Evolutionary conservation across 2,888 invertebrate species (phyloP).

Genomic region (Meloe dianella): DNA sequence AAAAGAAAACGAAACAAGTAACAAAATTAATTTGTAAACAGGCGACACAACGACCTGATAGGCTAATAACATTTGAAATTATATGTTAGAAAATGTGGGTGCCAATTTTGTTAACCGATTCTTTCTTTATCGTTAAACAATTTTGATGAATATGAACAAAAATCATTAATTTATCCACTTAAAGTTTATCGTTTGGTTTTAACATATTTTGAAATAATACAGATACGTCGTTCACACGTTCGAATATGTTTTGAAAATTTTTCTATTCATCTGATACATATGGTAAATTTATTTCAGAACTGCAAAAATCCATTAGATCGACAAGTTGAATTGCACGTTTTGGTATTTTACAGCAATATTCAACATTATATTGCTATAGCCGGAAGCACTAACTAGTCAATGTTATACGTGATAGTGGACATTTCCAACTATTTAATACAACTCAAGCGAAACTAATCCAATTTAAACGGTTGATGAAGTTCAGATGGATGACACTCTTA

Average conservation of each 20-base stretch:
- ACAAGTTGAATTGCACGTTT: constrained; percentile 24
- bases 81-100: constrained; percentile 26
- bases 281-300: constrained; percentile 27
- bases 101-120: no score
- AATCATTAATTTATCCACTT: background rate
- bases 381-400: constrained; percentile 9
- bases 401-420: constrained; percentile 14
- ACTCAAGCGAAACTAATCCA: constrained; percentile 5
- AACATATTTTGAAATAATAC: constrained; percentile 8
- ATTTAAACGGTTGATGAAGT: background rate
- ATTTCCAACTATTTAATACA: constrained; percentile 9
- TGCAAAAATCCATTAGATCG: constrained; percentile 31
- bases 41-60: constrained; percentile 20
- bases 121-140: background rate
- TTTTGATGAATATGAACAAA: background rate
- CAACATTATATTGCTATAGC: constrained; percentile 4
- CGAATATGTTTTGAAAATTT: constrained; percentile 8
- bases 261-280: constrained; percentile 29
- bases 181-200: background rate
- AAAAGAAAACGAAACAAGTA: constrained; percentile 27
- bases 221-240: constrained; percentile 16
- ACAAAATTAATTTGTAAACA: constrained; percentile 31
- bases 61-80: constrained; percentile 22
- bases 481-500: background rate
- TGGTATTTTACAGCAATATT: constrained; percentile 14